Percentiles rank a stretch among this genome's conserved stretches.
phyloP scores from a whole-genome alignment of 2,888 invertebrate species.

The Scaptodrosophila latifasciaeformis region DNA sequence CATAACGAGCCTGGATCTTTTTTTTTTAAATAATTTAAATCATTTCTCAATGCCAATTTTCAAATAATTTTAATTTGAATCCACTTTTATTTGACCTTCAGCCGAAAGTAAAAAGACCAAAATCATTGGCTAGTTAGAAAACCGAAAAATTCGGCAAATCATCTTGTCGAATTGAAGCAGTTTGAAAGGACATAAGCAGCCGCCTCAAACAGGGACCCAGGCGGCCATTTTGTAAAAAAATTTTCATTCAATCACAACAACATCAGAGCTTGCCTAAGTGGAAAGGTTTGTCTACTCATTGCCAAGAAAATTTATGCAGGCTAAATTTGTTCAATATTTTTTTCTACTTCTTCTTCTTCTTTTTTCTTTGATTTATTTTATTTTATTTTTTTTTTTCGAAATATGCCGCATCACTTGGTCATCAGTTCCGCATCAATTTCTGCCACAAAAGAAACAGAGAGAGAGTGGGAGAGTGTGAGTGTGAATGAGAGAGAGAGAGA shows the following conservation, averaged over 20 bases:
- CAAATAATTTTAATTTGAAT: not conserved
- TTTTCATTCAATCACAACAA: too few relatives aligned
- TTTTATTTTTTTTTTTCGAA: conserved; percentile 20
- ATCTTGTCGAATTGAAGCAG: too few relatives aligned
- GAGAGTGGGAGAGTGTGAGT: not conserved
- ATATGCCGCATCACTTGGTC: conserved; percentile 57
- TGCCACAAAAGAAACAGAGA: conserved; percentile 41
- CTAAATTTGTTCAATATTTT: too few relatives aligned
- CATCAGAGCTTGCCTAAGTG: too few relatives aligned
- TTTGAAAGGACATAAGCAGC: conserved; percentile 53
- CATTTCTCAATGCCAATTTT: not conserved
- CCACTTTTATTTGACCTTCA: not conserved
- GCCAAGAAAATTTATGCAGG: too few relatives aligned
- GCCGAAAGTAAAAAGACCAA: conserved; percentile 9
- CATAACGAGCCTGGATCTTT: not conserved
- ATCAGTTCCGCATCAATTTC: conserved; percentile 62
- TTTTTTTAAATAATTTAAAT: too few relatives aligned
- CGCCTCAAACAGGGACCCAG: conserved; percentile 37
- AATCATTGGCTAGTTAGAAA: conserved; percentile 30
- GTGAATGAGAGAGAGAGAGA: not conserved
- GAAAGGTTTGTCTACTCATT: too few relatives aligned
- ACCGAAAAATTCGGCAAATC: too few relatives aligned
- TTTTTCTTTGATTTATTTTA: conserved; percentile 28
- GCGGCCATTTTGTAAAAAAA: too few relatives aligned
- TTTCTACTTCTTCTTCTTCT: too few relatives aligned